A percentile compares a stretch with the other conserved stretches of the same genome.
phyloP scores from a whole-genome alignment of 1,140 invertebrate genomes.

The Saccostrea echinata region DNA sequence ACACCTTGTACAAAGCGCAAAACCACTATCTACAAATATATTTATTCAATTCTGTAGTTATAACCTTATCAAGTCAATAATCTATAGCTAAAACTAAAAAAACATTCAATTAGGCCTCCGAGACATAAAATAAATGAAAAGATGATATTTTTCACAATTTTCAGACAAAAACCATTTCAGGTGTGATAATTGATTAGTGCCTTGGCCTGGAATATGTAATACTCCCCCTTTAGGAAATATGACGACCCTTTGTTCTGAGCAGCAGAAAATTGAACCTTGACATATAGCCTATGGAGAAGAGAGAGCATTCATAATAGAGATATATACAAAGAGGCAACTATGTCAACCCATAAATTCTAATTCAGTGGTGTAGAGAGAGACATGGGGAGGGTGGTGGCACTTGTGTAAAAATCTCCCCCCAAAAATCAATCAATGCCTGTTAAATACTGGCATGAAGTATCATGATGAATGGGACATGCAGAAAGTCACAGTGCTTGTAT shows the following conservation, averaged over 20 bases:
- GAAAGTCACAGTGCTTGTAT: not conserved
- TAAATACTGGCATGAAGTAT: not conserved
- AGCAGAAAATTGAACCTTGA: constrained; percentile 20
- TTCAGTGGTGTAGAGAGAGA: not conserved
- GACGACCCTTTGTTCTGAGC: not conserved
- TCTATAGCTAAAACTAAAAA: not conserved
- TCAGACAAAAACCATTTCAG: not conserved
- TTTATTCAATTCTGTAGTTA: not conserved
- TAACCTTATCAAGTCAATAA: constrained; percentile 6
- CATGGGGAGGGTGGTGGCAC: not conserved
- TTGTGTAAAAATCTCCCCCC: not conserved
- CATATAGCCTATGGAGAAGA: constrained; percentile 13
- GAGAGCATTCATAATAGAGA: constrained; percentile 6
- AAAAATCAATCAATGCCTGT: constrained; percentile 25
- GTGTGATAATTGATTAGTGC: not conserved
- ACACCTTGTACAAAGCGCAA: constrained; percentile 10
- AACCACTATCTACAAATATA: not conserved
- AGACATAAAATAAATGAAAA: not conserved
- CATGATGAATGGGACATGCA: not conserved
- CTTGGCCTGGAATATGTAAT: not conserved
- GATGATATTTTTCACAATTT: constrained; percentile 6
- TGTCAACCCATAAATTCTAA: constrained; percentile 16
- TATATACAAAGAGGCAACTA: not conserved
- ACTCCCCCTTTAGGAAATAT: not conserved
- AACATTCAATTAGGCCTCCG: not conserved